Evolutionary conservation across 2,113 vertebrate genomes (phyloP).

Genomic region (Pycnonotus jocosus): DNA sequence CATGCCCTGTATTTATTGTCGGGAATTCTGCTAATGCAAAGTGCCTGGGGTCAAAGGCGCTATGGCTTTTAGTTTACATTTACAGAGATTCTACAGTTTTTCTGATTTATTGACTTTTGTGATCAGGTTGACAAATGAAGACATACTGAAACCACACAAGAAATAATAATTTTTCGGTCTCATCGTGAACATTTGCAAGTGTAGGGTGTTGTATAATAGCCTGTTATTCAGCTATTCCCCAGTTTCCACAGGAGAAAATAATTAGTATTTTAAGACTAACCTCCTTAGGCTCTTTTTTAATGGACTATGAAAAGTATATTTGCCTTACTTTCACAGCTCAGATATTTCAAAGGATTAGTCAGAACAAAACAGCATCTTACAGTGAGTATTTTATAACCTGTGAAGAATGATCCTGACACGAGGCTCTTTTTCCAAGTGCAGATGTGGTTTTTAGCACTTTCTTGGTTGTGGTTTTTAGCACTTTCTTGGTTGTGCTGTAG

Average conservation of each 20-base stretch:
- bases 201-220: not conserved
- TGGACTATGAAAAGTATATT: not conserved
- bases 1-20: not conserved
- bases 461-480: not conserved
- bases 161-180: not conserved
- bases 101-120: slow-evolving; percentile 19
- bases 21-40: not conserved
- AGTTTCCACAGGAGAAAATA: not conserved
- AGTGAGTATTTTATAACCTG: not conserved
- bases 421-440: not conserved
- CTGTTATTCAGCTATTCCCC: not conserved
- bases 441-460: not conserved
- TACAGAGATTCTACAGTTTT: not conserved
- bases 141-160: not conserved
- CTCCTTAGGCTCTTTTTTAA: slow-evolving; percentile 11
- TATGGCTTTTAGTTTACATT: not conserved
- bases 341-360: not conserved
- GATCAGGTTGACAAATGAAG: slow-evolving; percentile 5
- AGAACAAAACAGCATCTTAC: not conserved
- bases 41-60: not conserved
- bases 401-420: not conserved
- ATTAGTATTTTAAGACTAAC: slow-evolving; percentile 5
- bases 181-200: not conserved
- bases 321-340: not conserved
- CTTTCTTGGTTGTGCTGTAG: not conserved